phyloP scores from a whole-genome alignment of 2,113 vertebrate species.

The Anoura caudifer region DNA sequence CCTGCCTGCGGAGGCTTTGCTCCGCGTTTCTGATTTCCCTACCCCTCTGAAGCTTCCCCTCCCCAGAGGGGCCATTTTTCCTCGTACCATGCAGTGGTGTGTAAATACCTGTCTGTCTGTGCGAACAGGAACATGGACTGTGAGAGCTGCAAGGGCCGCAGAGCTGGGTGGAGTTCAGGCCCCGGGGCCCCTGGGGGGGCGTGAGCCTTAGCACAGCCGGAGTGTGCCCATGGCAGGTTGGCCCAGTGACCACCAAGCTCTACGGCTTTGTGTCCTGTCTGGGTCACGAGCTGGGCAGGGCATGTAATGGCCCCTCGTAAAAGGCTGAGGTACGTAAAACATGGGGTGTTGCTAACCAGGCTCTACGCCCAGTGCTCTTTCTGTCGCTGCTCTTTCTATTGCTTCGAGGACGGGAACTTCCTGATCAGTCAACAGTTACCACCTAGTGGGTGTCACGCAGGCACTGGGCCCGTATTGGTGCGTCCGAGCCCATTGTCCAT shows the following conservation, averaged over 20 bases:
- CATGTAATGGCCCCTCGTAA: neutral
- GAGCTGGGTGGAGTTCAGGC: neutral
- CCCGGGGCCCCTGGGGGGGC: neutral
- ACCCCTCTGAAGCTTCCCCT: neutral
- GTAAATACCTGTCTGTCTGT: neutral
- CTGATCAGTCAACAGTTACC: neutral
- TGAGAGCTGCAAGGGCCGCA: neutral
- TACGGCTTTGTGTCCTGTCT: neutral
- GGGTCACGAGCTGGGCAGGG: neutral
- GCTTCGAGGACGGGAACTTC: neutral
- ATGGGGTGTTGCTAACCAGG: neutral
- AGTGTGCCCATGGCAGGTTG: neutral
- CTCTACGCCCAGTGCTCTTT: neutral
- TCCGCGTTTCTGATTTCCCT: neutral
- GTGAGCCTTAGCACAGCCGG: neutral
- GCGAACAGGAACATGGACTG: neutral
- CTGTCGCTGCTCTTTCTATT: accelerated
- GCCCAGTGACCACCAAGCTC: neutral
- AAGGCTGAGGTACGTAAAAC: neutral
- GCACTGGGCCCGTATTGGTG: neutral
- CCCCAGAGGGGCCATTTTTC: neutral
- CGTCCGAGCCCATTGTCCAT: neutral
- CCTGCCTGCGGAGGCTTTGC: neutral
- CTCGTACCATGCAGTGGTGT: neutral
- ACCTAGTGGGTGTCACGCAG: neutral